A percentile compares a stretch with the other conserved stretches of the same genome.
Conservation (phyloP, 2,888 invertebrate genomes). For the Noctuana brunneofusca region DNA sequence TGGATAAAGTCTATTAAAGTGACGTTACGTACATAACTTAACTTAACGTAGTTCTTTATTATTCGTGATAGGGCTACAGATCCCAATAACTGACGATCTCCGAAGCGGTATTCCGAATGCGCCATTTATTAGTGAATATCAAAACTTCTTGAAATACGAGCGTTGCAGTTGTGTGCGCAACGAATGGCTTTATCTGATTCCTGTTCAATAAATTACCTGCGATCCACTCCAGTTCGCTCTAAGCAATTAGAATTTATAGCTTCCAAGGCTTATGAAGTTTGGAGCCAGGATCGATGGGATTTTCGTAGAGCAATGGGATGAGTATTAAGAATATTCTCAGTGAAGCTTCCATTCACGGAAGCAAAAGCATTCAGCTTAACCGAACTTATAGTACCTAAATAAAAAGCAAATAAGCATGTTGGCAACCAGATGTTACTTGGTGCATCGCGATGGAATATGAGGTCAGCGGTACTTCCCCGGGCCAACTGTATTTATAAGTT, state of each 20-base stretch:
- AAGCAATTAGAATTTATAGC: conserved; percentile 57
- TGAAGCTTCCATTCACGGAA: not conserved
- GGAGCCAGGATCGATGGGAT: not conserved
- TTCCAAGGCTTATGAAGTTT: conserved; percentile 30
- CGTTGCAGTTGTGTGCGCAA: conserved; percentile 19
- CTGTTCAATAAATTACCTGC: conserved; percentile 65
- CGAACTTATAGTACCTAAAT: no score
- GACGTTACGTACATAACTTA: no score
- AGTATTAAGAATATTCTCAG: not conserved
- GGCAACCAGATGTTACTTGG: no score
- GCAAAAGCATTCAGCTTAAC: not conserved
- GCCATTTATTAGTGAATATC: conserved; percentile 27
- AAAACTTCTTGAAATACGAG: conserved; percentile 31
- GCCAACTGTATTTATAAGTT: no score
- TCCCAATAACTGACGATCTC: not conserved
- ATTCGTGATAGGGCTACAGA: no score
- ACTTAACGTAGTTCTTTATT: no score
- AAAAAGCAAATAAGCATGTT: no score
- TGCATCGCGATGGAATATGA: no score
- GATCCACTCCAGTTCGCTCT: conserved; percentile 54
- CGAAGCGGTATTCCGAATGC: conserved; percentile 14
- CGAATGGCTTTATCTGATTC: conserved; percentile 59
- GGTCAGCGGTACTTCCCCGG: no score
- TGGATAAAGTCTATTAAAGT: no score
- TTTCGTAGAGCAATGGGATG: not conserved